These are phyloP conservation scores for Porites lobata DNA, from an alignment of 92 coral and sea anemone genomes.

Conservation along the genomic window DNA sequence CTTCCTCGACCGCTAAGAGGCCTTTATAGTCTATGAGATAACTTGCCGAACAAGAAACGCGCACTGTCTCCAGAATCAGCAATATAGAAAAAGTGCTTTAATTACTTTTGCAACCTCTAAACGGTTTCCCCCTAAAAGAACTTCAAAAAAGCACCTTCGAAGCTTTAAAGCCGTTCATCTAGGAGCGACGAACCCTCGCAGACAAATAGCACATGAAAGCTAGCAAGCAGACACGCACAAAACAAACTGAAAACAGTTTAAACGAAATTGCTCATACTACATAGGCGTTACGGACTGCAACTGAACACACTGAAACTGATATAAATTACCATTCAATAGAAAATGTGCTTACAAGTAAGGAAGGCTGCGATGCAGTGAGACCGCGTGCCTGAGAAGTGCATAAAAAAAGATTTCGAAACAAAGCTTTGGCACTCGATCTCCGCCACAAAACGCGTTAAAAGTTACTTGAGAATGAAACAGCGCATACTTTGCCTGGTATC, in stretches of 20 bases:
- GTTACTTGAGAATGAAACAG: slow-evolving; percentile 41
- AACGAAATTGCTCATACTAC: no score
- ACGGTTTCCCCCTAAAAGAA: no score
- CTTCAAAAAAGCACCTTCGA: no score
- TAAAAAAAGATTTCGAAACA: not conserved
- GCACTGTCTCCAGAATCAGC: no score
- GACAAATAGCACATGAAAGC: not conserved
- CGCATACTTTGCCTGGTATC: slow-evolving; percentile 98
- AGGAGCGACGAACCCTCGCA: no score
- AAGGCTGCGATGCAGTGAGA: not conserved
- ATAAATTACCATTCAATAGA: not conserved
- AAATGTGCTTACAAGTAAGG: not conserved
- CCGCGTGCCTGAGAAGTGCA: slow-evolving; percentile 31
- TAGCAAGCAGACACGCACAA: not conserved
- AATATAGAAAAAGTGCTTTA: no score
- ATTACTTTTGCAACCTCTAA: no score
- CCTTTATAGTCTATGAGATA: no score
- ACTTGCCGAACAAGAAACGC: no score
- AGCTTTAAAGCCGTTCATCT: no score
- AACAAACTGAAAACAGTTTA: not conserved
- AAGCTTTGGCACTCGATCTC: slow-evolving; percentile 6
- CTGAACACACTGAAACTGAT: not conserved
- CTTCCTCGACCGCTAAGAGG: not conserved
- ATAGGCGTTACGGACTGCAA: no score
- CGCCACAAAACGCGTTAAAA: not conserved